A percentile compares a stretch with the other conserved stretches of the same genome.
Evolutionary conservation across 2,888 invertebrate species (phyloP).

Genomic region (Parapristionchus giblindavisi): DNA sequence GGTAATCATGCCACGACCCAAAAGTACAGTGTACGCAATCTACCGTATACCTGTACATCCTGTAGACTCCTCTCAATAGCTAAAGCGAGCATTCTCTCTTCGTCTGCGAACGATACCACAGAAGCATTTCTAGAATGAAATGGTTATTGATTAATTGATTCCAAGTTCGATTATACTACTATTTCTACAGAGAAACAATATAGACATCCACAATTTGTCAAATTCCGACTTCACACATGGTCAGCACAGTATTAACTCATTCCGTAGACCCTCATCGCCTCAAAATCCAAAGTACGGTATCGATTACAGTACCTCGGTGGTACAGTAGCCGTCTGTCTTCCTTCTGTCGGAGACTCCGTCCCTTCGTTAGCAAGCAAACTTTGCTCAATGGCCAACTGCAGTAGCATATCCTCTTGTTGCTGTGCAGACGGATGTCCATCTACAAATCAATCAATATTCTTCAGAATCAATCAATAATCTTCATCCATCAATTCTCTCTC

Average conservation of each 20-base stretch:
- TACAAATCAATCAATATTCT: neutral
- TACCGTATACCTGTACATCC: too few relatives aligned
- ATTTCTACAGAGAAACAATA: neutral
- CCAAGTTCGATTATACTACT: too few relatives aligned
- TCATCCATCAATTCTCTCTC: neutral
- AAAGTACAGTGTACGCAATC: too few relatives aligned
- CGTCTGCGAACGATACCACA: slow-evolving; percentile 26
- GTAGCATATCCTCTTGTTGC: slow-evolving; percentile 54
- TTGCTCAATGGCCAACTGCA: slow-evolving; percentile 57
- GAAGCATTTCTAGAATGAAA: neutral
- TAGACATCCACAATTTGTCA: neutral
- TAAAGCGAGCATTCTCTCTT: slow-evolving; percentile 26
- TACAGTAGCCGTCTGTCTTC: neutral
- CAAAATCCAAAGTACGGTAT: too few relatives aligned
- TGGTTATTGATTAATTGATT: too few relatives aligned
- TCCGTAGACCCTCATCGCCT: slow-evolving; percentile 6
- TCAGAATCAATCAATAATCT: too few relatives aligned
- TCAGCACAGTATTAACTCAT: neutral
- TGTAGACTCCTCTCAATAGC: slow-evolving; percentile 35
- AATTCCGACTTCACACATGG: neutral
- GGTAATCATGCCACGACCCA: too few relatives aligned
- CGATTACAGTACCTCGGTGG: neutral
- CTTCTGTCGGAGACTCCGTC: neutral
- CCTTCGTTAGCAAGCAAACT: slow-evolving; percentile 41
- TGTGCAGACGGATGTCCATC: slow-evolving; percentile 36